Percentiles rank a stretch among this genome's conserved stretches.
phyloP scores from a whole-genome alignment of 2,113 vertebrate species.

The Tapirus terrestris region DNA sequence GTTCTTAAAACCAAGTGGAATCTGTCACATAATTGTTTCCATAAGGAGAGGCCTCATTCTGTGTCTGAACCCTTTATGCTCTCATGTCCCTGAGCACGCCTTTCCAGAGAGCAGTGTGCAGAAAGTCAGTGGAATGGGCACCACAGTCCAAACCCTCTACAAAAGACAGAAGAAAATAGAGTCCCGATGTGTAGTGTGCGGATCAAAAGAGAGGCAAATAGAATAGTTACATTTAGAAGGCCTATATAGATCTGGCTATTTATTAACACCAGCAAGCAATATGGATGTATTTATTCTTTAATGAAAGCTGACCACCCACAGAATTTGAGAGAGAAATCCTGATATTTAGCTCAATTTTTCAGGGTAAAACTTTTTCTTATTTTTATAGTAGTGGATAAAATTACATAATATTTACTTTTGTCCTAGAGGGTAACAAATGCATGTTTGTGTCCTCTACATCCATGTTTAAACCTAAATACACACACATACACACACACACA shows the following conservation, averaged over 20 bases:
- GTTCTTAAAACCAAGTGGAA: slow-evolving; percentile 41
- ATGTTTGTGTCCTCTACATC: background rate
- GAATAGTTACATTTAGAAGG: background rate
- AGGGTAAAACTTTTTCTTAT: background rate
- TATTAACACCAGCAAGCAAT: background rate
- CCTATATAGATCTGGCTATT: background rate
- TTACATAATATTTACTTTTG: slow-evolving; percentile 17
- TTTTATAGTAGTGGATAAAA: background rate
- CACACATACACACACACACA: accelerated
- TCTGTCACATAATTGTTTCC: slow-evolving; percentile 55
- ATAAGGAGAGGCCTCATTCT: slow-evolving; percentile 33
- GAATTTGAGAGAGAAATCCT: background rate
- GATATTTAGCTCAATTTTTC: background rate
- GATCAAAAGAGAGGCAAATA: background rate
- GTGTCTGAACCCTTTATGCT: background rate
- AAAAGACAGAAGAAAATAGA: background rate
- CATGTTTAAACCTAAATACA: background rate
- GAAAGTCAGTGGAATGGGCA: background rate
- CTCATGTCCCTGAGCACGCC: background rate
- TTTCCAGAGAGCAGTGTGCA: background rate
- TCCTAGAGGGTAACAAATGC: background rate
- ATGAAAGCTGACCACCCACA: background rate
- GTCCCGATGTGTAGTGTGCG: background rate
- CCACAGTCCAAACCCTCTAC: background rate
- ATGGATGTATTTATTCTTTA: background rate